Percentiles rank a stretch among this genome's conserved stretches.
Evolutionary conservation across 2,797 vertebrate genomes (phyloP).

Genomic region (Pelobates cultripes): DNA sequence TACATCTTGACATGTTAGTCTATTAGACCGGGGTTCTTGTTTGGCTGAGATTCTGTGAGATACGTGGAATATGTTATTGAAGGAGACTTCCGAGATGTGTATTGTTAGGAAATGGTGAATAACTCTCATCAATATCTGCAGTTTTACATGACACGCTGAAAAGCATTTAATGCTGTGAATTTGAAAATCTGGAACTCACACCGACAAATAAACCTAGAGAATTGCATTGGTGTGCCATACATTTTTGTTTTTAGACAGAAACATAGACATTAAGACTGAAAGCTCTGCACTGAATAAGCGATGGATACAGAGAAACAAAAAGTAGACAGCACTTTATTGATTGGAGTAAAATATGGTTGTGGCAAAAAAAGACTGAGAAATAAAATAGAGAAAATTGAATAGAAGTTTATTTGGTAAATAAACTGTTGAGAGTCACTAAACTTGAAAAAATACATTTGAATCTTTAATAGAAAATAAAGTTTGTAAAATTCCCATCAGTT

Average conservation of each 20-base stretch:
- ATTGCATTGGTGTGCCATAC: constrained; percentile 1
- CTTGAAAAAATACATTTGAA: no score
- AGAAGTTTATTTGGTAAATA: no score
- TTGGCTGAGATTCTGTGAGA: constrained; percentile 40
- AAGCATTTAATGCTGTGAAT: background rate
- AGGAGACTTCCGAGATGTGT: constrained; percentile 38
- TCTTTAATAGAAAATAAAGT: no score
- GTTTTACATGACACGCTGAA: constrained; percentile 34
- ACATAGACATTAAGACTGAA: constrained; percentile 20
- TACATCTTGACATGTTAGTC: constrained; percentile 40
- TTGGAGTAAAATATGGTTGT: background rate
- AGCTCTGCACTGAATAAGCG: constrained; percentile 29
- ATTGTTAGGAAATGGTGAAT: constrained; percentile 32
- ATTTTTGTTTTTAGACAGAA: constrained; percentile 27
- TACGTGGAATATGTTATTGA: constrained; percentile 48
- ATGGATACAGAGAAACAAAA: constrained; percentile 31
- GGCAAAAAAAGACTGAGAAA: background rate
- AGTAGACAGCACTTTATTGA: constrained; percentile 12
- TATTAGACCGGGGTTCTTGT: constrained; percentile 40
- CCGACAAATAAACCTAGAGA: constrained; percentile 29
- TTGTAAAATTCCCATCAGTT: no score
- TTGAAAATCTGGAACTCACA: constrained; percentile 31
- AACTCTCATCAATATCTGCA: constrained; percentile 40
- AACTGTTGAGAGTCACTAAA: no score
- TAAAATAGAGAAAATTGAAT: no score